phyloP scores from a whole-genome alignment of 23 tunicate species.

The Phallusia fumigata region DNA sequence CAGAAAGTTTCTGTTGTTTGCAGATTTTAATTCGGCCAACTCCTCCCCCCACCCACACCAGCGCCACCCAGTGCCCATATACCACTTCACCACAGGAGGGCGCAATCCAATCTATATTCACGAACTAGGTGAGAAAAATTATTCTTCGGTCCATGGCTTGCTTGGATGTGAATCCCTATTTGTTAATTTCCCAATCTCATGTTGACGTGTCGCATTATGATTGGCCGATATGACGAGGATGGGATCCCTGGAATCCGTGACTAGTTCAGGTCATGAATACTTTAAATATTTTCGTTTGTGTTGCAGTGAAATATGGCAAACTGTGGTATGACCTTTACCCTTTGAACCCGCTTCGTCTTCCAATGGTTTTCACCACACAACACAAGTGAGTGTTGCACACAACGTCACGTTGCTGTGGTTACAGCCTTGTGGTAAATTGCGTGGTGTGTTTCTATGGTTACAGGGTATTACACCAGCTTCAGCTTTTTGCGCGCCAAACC shows the following conservation, averaged over 20 bases:
- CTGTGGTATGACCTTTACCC: conserved; percentile 39
- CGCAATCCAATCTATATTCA: conserved; percentile 32
- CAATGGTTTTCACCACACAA: conserved; percentile 7
- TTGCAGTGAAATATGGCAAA: conserved; percentile 32
- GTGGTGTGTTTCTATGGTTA: too few relatives aligned
- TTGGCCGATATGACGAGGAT: too few relatives aligned
- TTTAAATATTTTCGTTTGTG: neutral
- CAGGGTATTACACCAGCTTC: neutral
- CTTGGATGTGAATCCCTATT: too few relatives aligned
- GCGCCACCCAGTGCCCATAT: conserved; percentile 31
- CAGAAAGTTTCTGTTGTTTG: too few relatives aligned
- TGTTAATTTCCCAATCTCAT: too few relatives aligned
- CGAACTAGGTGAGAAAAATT: neutral
- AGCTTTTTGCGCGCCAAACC: conserved; percentile 6
- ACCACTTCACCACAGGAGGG: conserved; percentile 42
- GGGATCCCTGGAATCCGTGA: too few relatives aligned
- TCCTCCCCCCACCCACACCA: neutral
- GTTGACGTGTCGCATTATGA: too few relatives aligned
- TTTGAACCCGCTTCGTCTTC: conserved; percentile 44
- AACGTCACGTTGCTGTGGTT: too few relatives aligned
- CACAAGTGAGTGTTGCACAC: conserved; percentile 7
- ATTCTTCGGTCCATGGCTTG: too few relatives aligned
- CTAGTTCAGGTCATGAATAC: too few relatives aligned
- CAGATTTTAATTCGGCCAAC: too few relatives aligned
- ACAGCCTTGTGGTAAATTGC: neutral